Base-by-base conservation (phyloP, 2,888 invertebrate genomes). In the Clunio marinus region DNA sequence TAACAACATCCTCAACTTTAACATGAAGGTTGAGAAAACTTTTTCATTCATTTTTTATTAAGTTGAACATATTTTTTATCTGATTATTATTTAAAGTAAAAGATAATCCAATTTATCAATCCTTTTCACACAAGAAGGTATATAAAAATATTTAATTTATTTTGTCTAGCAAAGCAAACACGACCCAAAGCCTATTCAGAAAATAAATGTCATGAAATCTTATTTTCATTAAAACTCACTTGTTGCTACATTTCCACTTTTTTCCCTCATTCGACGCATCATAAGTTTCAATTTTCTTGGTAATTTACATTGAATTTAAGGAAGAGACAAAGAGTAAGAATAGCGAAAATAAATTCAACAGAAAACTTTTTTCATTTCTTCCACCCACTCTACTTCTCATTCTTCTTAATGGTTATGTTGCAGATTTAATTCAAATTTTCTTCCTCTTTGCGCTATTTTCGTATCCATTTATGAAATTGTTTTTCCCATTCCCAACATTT, bases 401-500 rank as follows among this genome's bases (percentile, higher is more conserved):
- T 25, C 37, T 37, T 28, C 63, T 51, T 32, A n/a, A 63, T 63
- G 51, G 51, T 65, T 46, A 65, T 65, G 41, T 65, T 65, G 65
- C 65, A 65, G 65, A 65, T 65, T 65, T 65, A 65, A 65, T 65
- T 65, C 65, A 65, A 65, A 65, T 51, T 65, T 51, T 51, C 51
- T 51, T 51, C 51, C 51, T 51, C 13, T 65, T 20, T 24, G 45
- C 27, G 65, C 51, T 65, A 65, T 65, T 65, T 65, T 65, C 65
- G 22, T 24, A 65, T 65, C 45, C 65, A 65, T 65, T 65, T 65
- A 65, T 46, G 45, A 65, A 65, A 65, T 65, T 65, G 65, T 65
- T 65, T 65, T 65, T 20, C 32, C 22, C 35, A 45, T 45, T 45
- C 17, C 20, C 51, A 17, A 15, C 8, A 25, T 20, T 22, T n/a